A percentile compares a stretch with the other conserved stretches of the same genome.
phyloP scores from a whole-genome alignment of 2,888 invertebrate genomes.

The Callinectes sapidus region DNA sequence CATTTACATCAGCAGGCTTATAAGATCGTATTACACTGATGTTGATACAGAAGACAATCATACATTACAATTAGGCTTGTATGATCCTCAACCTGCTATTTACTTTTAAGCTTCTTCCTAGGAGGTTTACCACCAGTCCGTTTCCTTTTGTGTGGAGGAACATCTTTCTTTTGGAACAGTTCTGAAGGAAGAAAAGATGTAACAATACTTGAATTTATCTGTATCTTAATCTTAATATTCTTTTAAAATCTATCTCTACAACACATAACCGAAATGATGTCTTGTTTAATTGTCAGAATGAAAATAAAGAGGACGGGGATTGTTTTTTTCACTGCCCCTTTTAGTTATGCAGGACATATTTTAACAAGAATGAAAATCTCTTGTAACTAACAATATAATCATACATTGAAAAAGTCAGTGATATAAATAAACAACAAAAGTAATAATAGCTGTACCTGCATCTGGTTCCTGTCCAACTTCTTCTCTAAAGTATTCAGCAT shows the following conservation, averaged over 20 bases:
- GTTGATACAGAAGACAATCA: neutral
- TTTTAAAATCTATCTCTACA: neutral
- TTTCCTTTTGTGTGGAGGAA: slow-evolving; percentile 8
- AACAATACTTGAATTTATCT: neutral
- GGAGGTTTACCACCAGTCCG: slow-evolving; percentile 3
- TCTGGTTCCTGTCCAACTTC: slow-evolving; percentile 55
- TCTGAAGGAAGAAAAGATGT: neutral
- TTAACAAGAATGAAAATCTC: neutral
- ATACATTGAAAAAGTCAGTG: neutral
- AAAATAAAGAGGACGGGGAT: neutral
- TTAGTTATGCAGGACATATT: neutral
- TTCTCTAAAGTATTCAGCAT: slow-evolving; percentile 45
- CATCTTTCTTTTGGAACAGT: slow-evolving; percentile 35
- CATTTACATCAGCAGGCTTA: neutral
- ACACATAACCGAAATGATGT: neutral
- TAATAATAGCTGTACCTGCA: slow-evolving; percentile 30
- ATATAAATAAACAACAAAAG: neutral
- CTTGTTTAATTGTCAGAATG: neutral
- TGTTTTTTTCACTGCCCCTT: neutral
- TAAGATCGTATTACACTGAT: neutral
- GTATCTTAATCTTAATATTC: neutral
- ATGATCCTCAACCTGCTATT: neutral
- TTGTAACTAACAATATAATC: slow-evolving; percentile 12
- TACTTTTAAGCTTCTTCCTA: slow-evolving; percentile 32
- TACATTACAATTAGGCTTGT: neutral